Evolutionary conservation across 2,113 vertebrate species (phyloP).

Genomic region (Crotalus viridis): DNA sequence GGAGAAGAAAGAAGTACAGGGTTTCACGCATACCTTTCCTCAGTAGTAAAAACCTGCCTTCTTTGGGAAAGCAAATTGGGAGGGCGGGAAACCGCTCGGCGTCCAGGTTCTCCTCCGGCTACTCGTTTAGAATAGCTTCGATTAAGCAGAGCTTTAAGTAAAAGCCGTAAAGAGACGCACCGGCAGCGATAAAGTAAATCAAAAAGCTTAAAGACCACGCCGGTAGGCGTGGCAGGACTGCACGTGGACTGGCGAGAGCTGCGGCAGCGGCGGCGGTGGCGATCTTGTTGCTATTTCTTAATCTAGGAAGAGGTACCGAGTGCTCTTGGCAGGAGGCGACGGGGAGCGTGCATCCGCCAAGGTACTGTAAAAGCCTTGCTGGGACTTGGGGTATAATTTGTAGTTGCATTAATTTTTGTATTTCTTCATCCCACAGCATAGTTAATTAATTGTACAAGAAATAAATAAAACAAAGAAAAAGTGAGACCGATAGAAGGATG

Average conservation of each 20-base stretch:
- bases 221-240: slow-evolving; percentile 4
- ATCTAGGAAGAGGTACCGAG: not conserved
- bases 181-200: not conserved
- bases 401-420: not conserved
- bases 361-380: slow-evolving; percentile 14
- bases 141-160: not conserved
- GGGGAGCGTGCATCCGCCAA: not conserved
- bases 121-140: not conserved
- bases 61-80: not conserved
- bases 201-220: not conserved
- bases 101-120: not conserved
- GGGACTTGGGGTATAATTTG: too few species aligned
- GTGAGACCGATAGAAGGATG: slow-evolving; percentile 3
- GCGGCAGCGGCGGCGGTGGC: slow-evolving; percentile 1
- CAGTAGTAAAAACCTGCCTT: not conserved
- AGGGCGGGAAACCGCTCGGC: too few species aligned
- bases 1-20: not conserved
- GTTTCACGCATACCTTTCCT: not conserved
- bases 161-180: not conserved
- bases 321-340: not conserved
- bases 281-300: not conserved
- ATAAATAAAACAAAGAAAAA: not conserved
- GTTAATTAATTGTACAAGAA: not conserved
- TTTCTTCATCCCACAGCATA: not conserved
- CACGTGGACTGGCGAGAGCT: slow-evolving; percentile 20